Evolutionary conservation across 2,888 invertebrate genomes (phyloP), one percentile per base, ranked within the genome.

Genomic region (Agrochola lychnidis): DNA sequence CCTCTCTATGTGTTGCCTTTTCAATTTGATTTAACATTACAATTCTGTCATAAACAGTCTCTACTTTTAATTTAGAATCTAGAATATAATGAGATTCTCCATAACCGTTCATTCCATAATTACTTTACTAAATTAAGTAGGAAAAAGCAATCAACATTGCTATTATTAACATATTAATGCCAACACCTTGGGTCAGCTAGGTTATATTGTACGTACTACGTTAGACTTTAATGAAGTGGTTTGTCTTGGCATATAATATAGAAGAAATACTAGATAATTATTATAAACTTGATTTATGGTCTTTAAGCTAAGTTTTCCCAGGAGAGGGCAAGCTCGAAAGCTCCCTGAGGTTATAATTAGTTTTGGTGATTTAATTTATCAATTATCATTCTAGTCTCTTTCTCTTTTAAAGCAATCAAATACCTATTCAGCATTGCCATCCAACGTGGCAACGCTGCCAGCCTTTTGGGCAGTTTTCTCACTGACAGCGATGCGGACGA

Each of bases 161-260:
- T 14, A 14, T 56, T 45, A 30, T 30, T n/a, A 63, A 14, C 42
- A 64, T 40, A 73, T 14, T 62, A 57, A 57, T 76, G 48, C n/a
- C 12, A n/a, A 59, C 16, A 61, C 16, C 57, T 78, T 45, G 42
- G 45, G 53, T 56, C 71, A 62, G 22, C 36, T 30, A 19, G 19
- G 51, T 57, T 57, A 45, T 81, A 48, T 57, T 57, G 30, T 68
- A 16, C 1, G 30, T 45, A 40, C 22, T n/a, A 40, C 16, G 10
- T 68, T 59, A 61, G 48, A 22, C 30, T 1, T 6, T 71, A 61
- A 67, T 63, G 25, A 68, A 73, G 70, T 59, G 59, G 79, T 82
- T 82, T 36, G 14, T 45, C 83, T 74, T 82, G 82, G 61, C 56
- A n/a, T 57, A 9, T 45, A 22, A 22, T 12, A 36, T 14, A 30